Conservation (phyloP, 2,888 invertebrate species). For the Drepana falcataria region DNA sequence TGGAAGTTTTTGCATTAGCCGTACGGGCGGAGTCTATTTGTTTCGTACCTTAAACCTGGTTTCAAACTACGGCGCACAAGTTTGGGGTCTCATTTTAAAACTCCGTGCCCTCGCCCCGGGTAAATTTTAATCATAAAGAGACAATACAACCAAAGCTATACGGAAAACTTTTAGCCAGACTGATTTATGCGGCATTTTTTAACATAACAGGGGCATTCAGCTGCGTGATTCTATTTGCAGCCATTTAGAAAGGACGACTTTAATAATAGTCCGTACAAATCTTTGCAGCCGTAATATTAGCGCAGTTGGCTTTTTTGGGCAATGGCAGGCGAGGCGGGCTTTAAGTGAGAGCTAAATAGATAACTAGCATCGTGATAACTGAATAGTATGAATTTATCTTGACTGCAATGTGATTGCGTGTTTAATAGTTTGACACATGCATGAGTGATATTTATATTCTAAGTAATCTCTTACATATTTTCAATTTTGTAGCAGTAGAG, state of each 20-base stretch:
- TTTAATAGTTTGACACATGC: too few relatives aligned
- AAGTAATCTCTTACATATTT: too few relatives aligned
- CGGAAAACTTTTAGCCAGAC: slow-evolving; percentile 43
- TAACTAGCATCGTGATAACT: slow-evolving; percentile 11
- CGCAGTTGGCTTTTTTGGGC: slow-evolving; percentile 23
- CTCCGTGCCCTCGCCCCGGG: slow-evolving; percentile 43
- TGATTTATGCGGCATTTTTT: slow-evolving; percentile 52
- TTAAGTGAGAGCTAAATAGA: slow-evolving; percentile 21
- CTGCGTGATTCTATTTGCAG: slow-evolving; percentile 29
- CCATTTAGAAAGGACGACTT: slow-evolving; percentile 24
- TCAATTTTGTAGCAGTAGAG: too few relatives aligned
- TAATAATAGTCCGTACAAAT: slow-evolving; percentile 26
- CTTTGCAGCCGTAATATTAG: slow-evolving; percentile 18
- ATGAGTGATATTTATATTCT: too few relatives aligned
- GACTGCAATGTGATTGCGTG: slow-evolving; percentile 8
- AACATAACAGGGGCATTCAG: slow-evolving; percentile 19
- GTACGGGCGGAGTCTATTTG: slow-evolving; percentile 55
- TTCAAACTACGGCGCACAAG: slow-evolving; percentile 56
- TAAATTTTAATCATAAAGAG: slow-evolving; percentile 70
- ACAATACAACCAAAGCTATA: slow-evolving; percentile 59
- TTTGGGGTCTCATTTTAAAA: slow-evolving; percentile 67
- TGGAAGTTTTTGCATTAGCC: slow-evolving; percentile 71
- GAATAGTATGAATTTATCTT: slow-evolving; percentile 21
- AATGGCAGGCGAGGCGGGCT: slow-evolving; percentile 20
- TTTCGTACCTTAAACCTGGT: slow-evolving; percentile 57